A percentile compares a stretch with the other conserved stretches of the same genome.
Evolutionary conservation across 2,113 vertebrate species (phyloP).

Genomic region (Ophthalmolycus amberensis): DNA sequence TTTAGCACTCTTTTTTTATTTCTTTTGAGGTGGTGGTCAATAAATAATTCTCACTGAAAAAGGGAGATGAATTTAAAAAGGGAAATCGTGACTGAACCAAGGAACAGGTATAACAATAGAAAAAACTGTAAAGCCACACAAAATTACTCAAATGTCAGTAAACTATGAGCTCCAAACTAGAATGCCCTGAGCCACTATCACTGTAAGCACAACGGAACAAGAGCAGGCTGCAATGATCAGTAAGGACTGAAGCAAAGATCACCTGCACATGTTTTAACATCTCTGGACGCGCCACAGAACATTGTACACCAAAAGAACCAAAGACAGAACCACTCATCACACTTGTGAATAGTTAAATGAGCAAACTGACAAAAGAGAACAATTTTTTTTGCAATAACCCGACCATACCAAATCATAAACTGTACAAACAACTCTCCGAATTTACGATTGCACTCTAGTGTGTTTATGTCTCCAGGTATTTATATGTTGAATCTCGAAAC

Average conservation of each 20-base stretch:
- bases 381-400: background rate
- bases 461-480: no score
- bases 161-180: background rate
- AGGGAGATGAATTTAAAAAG: background rate
- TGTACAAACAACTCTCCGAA: no score
- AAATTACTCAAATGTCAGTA: background rate
- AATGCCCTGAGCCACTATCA: background rate
- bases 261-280: background rate
- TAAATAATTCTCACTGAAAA: slow-evolving; percentile 40
- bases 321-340: background rate
- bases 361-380: background rate
- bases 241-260: background rate
- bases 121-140: background rate
- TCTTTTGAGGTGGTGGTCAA: slow-evolving; percentile 38
- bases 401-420: background rate
- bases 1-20: slow-evolving; percentile 48
- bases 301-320: background rate
- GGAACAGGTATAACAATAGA: background rate
- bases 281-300: background rate
- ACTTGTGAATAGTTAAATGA: background rate
- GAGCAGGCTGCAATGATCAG: background rate
- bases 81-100: background rate
- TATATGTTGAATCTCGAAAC: no score
- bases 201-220: background rate
- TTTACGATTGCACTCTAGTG: no score